These are phyloP conservation scores for Ciconia stormi DNA, from an alignment of 2,113 vertebrate species.

Conservation along the genomic window DNA sequence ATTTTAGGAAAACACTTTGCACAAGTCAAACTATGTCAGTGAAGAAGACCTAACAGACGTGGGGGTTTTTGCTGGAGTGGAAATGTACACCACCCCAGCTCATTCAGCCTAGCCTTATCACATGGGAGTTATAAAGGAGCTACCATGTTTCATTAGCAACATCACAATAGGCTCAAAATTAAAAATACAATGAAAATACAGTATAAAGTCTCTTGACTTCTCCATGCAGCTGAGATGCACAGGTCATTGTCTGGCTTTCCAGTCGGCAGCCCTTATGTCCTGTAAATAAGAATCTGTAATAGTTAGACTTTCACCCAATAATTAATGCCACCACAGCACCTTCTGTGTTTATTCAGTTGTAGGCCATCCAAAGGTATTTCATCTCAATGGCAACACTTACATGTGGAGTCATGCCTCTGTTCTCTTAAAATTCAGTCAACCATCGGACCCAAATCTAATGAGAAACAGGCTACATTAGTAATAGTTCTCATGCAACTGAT, in stretches of 20 bases:
- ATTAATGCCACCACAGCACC: neutral
- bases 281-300: neutral
- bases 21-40: neutral
- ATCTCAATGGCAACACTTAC: neutral
- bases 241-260: neutral
- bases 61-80: neutral
- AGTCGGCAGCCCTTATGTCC: neutral
- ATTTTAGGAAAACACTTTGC: neutral
- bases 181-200: neutral
- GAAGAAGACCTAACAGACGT: neutral
- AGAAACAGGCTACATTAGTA: neutral
- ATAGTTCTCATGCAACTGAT: neutral
- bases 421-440: neutral
- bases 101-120: neutral
- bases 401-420: neutral
- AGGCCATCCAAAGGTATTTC: neutral
- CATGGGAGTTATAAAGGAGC: neutral
- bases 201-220: neutral
- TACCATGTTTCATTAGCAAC: too few species aligned
- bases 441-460: neutral
- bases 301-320: neutral
- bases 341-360: neutral
- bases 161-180: neutral
- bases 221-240: neutral
- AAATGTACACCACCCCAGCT: neutral